Base-by-base conservation (phyloP, 2,113 vertebrate genomes). In the Canis aureus region DNA sequence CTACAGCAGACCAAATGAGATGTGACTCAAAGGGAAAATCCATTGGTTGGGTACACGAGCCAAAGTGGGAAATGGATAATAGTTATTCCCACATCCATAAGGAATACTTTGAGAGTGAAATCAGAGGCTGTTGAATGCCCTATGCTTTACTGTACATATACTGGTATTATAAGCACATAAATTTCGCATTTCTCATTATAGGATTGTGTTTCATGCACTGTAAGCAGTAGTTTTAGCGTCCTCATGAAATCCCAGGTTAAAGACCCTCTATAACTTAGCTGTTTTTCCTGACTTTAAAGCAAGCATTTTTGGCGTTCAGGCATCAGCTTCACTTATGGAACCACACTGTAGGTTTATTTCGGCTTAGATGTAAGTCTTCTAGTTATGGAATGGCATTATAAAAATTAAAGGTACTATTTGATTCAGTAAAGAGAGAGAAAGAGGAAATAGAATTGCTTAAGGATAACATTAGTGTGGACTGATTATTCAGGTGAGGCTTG, bases 11-110 rank as follows among this genome's bases (percentile, higher is more conserved):
- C 51, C 57, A 95, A 84, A 62, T 55, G 32, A 76, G 55, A 92
- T 81, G 64, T 38, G 73, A 89, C 13, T 94, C 71, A 80, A 91
- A 82, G 74, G 71, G 69, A 73, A 95, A 80, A 35, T 23, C 11
- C 64, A 81, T 60, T 64, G 80, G 20, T 43, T 87, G 32, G 19
- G 20, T 59, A 27, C 22, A 11, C 3, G 15, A 8, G 25, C 71
- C 57, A 82, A 8, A 53, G 10, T 57, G 51, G 8, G 66, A 73
- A 64, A 29, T 55, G 11, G 66, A 32, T 69, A 67, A 76, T 11
- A 12, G n/a, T 59, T 81, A 35, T 59, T 89, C 49, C 35, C 62
- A 80, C 17, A 66, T 73, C 9, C 25, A 20, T 53, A 11, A 62
- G 27, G 12, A 92, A 67, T 80, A 62, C 19, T 11, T 43, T 55